phyloP scores from a whole-genome alignment of 2,888 invertebrate genomes.

The Gibbula magus region DNA sequence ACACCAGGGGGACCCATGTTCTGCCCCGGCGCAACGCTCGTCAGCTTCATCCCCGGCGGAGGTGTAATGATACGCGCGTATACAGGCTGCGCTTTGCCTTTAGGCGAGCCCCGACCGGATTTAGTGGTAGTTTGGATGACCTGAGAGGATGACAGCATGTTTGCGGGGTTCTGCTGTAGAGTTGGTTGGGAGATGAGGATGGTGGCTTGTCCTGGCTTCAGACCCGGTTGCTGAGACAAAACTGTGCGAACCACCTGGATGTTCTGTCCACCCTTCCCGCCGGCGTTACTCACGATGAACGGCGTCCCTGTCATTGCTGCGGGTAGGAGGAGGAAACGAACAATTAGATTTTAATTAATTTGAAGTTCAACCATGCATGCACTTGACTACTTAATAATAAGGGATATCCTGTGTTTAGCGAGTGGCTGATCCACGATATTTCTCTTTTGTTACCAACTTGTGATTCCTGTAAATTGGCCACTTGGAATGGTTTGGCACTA shows the following conservation, averaged over 20 bases:
- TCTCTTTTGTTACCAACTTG: too few species aligned
- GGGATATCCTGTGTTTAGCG: too few species aligned
- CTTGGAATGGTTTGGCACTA: too few species aligned
- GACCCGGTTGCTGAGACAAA: constrained; percentile 67
- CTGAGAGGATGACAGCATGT: constrained; percentile 54
- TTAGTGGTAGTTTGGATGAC: constrained; percentile 55
- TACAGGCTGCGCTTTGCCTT: constrained; percentile 67
- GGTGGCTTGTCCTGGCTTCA: constrained; percentile 71
- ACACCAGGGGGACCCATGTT: constrained; percentile 29
- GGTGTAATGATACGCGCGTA: constrained; percentile 72
- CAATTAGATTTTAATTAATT: too few species aligned
- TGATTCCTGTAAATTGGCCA: too few species aligned
- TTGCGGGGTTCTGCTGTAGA: constrained; percentile 53
- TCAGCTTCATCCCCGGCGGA: constrained; percentile 64
- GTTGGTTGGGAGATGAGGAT: constrained; percentile 71
- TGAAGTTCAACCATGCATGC: too few species aligned
- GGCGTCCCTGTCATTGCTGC: constrained; percentile 37
- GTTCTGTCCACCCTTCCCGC: constrained; percentile 61
- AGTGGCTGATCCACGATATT: too few species aligned
- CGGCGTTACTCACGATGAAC: constrained; percentile 51
- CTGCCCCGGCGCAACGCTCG: constrained; percentile 48
- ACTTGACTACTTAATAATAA: too few species aligned
- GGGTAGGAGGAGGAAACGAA: too few species aligned
- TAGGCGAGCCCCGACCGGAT: constrained; percentile 54
- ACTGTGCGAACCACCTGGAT: constrained; percentile 72